Conservation (phyloP, 2,888 invertebrate genomes). For the Rhagonycha fulva region DNA sequence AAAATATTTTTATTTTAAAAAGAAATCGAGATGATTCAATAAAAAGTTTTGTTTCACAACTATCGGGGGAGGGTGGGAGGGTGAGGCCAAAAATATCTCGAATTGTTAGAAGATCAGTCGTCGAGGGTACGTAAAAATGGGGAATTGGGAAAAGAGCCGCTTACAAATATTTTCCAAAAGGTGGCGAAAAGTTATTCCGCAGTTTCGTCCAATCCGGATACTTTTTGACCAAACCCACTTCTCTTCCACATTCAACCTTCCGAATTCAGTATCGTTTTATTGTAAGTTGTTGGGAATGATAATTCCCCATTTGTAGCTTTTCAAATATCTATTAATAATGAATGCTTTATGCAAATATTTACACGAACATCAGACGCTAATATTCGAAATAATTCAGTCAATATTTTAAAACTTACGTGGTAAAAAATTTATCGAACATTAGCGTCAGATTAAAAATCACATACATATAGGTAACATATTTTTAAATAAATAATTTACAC, state of each 20-base stretch:
- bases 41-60: not conserved
- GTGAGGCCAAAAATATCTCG: not conserved
- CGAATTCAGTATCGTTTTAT: conserved; percentile 9
- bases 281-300: conserved; percentile 31
- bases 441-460: conserved; percentile 51
- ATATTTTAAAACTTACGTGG: conserved; percentile 35
- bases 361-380: conserved; percentile 41
- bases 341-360: conserved; percentile 44
- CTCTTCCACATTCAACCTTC: not conserved
- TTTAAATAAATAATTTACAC: conserved; percentile 57
- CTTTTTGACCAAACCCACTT: not conserved
- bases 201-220: not conserved
- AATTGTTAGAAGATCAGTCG: not conserved
- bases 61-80: not conserved
- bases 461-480: conserved; percentile 56
- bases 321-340: conserved; percentile 27
- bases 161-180: not conserved
- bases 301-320: conserved; percentile 30
- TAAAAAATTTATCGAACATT: conserved; percentile 30
- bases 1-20: not conserved
- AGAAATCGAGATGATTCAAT: not conserved
- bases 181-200: not conserved
- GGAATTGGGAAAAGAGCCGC: not conserved
- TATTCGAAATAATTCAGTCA: conserved; percentile 49
- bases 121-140: not conserved